Evolutionary conservation across 2,113 vertebrate species (phyloP).

Genomic region (Pseudopodoces humilis): DNA sequence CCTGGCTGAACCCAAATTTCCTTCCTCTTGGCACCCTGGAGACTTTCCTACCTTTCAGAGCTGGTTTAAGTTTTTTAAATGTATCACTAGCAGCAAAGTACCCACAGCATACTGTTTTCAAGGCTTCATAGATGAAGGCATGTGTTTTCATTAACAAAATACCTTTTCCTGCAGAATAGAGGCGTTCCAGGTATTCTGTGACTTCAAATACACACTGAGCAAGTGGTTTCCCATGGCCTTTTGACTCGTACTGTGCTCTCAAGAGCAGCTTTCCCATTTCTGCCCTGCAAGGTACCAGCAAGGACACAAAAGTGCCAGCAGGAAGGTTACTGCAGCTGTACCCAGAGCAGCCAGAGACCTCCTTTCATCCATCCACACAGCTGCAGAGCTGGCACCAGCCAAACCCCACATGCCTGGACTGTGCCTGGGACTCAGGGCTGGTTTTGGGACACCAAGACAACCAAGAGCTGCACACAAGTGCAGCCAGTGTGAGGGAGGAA

Average conservation of each 20-base stretch:
- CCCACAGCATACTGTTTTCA: rapidly evolving
- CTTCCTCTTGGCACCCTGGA: background rate
- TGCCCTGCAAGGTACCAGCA: background rate
- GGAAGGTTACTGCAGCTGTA: background rate
- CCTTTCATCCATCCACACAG: background rate
- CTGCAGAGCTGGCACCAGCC: background rate
- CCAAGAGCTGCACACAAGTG: too few relatives aligned
- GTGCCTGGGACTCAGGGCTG: background rate
- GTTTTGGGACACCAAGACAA: background rate
- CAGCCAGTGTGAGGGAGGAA: background rate
- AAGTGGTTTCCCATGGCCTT: background rate
- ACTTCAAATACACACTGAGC: background rate
- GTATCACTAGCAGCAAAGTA: background rate
- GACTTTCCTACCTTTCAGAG: background rate
- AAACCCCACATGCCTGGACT: rapidly evolving
- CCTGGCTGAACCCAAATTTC: background rate
- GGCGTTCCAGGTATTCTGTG: background rate
- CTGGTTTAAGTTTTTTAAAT: background rate
- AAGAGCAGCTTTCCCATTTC: background rate
- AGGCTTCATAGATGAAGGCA: background rate
- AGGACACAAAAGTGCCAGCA: background rate
- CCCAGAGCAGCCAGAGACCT: background rate
- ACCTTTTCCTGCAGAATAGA: background rate
- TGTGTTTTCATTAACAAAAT: background rate
- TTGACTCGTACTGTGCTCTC: background rate